Evolutionary conservation across 2,113 vertebrate genomes (phyloP), one percentile per base, ranked within the genome.

Genomic region (Eidolon helvum): DNA sequence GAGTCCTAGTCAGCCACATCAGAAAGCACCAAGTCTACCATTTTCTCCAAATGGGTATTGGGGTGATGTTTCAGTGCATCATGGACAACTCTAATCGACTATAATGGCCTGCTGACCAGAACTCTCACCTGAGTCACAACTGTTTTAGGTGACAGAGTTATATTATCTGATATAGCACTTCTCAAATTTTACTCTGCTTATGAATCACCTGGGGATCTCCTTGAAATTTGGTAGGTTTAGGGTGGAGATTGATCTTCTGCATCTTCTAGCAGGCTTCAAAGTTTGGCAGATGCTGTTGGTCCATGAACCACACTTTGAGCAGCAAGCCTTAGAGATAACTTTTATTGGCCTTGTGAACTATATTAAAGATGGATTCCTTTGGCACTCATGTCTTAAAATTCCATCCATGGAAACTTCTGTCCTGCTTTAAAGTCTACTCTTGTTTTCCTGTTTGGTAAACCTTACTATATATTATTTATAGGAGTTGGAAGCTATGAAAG

Each of bases 381-480:
- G 26, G 50, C 59, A 77, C 5, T 75, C 53, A 74, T 48, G 18
- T 74, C 55, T 94, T 53, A 40, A 90, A 83, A 72, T 87, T 90
- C 74, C 45, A 95, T 55, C 91, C 61, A 10, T 28, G 65, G 79
- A 87, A 89, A 87, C n/a, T 26, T 77, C 30, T 21, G 40, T 61
- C 21, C 75, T 87, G 35, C 74, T 79, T 74, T 24, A 63, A 78
- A 87, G 74, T 78, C 68, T 92, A n/a, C n/a, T 78, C 28, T 63
- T 66, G 61, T 59, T 84, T 89, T 96, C 57, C 57, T 90, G 22
- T 87, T 78, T 90, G 95, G 40, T 18, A n/a, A 83, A n/a, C 21
- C 6, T 45, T 53, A n/a, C 38, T 82, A 4, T 78, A 22, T 83
- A 38, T 88, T 95, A 87, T 61, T 28, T 89, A n/a, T 87, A 48